Evolutionary conservation across 2,888 invertebrate species (phyloP).

Genomic region (Neocrepidodera transversa): DNA sequence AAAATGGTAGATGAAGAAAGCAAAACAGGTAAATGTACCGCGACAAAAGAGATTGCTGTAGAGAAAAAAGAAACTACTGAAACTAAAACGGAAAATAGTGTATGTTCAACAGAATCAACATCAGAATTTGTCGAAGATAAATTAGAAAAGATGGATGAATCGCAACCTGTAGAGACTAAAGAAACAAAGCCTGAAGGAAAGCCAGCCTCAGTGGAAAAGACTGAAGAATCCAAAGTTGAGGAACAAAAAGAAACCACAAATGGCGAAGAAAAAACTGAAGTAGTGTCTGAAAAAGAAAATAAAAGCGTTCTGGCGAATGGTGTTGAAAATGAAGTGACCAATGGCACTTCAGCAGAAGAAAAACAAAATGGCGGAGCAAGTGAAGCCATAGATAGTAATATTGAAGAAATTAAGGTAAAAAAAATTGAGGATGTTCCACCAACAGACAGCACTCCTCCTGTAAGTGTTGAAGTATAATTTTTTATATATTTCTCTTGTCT

Average conservation of each 20-base stretch:
- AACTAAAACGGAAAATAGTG: slow-evolving; percentile 9
- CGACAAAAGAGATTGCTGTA: slow-evolving; percentile 38
- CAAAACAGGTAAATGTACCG: slow-evolving; percentile 42
- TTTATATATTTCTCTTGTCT: slow-evolving; percentile 5
- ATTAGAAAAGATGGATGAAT: slow-evolving; percentile 11
- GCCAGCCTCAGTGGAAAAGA: neutral
- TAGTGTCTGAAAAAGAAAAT: slow-evolving; percentile 55
- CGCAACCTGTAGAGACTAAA: slow-evolving; percentile 39
- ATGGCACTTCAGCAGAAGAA: slow-evolving; percentile 36
- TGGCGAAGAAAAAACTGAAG: slow-evolving; percentile 48
- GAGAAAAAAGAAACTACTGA: slow-evolving; percentile 22
- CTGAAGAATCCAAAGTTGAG: slow-evolving; percentile 10
- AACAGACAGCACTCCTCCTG: slow-evolving; percentile 43
- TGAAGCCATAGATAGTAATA: slow-evolving; percentile 38
- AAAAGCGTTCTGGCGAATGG: slow-evolving; percentile 57
- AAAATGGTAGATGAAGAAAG: slow-evolving; percentile 27
- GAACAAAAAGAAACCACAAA: slow-evolving; percentile 29
- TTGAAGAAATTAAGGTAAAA: slow-evolving; percentile 66
- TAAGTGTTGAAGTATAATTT: slow-evolving; percentile 48
- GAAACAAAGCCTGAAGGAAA: slow-evolving; percentile 9
- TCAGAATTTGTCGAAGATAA: slow-evolving; percentile 45
- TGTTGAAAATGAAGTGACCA: slow-evolving; percentile 32
- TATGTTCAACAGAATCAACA: neutral
- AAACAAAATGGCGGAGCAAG: slow-evolving; percentile 42
- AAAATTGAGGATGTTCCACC: slow-evolving; percentile 59